Conservation (phyloP, 2,888 invertebrate species). For the Epistrophella euchroma region DNA sequence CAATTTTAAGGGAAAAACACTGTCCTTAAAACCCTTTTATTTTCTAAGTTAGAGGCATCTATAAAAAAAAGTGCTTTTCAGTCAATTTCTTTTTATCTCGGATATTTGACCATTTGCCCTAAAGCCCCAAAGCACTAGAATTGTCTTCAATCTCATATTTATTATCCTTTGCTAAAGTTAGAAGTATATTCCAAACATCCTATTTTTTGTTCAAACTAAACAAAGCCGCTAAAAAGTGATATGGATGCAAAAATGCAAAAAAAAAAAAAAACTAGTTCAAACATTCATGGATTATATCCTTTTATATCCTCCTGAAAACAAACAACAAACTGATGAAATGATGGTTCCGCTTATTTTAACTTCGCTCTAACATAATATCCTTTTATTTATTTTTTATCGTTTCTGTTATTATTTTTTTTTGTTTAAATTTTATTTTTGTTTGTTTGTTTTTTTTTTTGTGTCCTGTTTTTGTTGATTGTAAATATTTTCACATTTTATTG, state of each 20-base stretch:
- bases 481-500: slow-evolving; percentile 63
- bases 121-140: background rate
- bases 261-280: slow-evolving; percentile 14
- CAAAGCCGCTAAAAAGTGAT: slow-evolving; percentile 11
- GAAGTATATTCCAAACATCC: background rate
- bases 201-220: background rate
- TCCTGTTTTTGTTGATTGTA: slow-evolving; percentile 56
- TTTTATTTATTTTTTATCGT: slow-evolving; percentile 48
- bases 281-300: slow-evolving; percentile 23
- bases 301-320: no score
- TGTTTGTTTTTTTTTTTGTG: slow-evolving; percentile 30
- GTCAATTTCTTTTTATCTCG: background rate
- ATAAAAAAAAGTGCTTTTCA: background rate
- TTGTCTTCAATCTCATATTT: slow-evolving; percentile 16
- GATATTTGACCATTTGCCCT: background rate
- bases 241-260: background rate
- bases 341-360: slow-evolving; percentile 44
- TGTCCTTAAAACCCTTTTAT: background rate
- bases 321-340: slow-evolving; percentile 43
- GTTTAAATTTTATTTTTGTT: slow-evolving; percentile 38
- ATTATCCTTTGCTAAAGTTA: background rate
- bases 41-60: background rate
- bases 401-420: slow-evolving; percentile 26
- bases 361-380: slow-evolving; percentile 58
- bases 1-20: no score